phyloP scores from a whole-genome alignment of 1,140 invertebrate genomes.

The Brevipalpus yothersi region DNA sequence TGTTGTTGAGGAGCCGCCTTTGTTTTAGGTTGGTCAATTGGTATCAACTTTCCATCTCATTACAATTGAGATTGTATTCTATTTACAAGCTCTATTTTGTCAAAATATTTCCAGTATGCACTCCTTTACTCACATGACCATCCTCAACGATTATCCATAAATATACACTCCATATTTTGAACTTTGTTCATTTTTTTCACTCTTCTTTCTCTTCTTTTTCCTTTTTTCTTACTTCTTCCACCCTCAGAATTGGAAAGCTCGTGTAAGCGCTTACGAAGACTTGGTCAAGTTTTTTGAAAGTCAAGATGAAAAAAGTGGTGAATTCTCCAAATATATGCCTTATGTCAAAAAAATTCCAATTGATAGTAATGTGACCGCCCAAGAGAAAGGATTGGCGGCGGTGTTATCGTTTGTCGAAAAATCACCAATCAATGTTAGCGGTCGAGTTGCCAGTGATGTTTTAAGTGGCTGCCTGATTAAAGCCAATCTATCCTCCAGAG shows the following conservation, averaged over 20 bases:
- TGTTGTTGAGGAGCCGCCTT: too few species aligned
- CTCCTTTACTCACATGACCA: too few species aligned
- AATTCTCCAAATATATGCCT: slow-evolving; percentile 70
- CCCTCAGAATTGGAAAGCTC: slow-evolving; percentile 60
- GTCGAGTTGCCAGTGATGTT: slow-evolving; percentile 58
- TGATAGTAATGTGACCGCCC: slow-evolving; percentile 79
- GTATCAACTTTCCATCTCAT: too few species aligned
- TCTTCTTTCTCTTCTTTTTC: neutral
- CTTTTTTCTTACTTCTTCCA: slow-evolving; percentile 7
- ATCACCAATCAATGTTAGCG: slow-evolving; percentile 37
- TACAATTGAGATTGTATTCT: too few species aligned
- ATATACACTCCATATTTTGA: neutral
- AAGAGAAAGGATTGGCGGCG: slow-evolving; percentile 85
- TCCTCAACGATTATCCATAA: too few species aligned
- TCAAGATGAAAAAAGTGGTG: slow-evolving; percentile 59
- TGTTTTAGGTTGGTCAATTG: too few species aligned
- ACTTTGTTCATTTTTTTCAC: neutral
- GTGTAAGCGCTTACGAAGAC: slow-evolving; percentile 78
- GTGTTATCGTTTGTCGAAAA: slow-evolving; percentile 70
- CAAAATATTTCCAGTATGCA: too few species aligned
- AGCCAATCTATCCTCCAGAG: slow-evolving; percentile 67
- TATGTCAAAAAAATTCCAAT: slow-evolving; percentile 86
- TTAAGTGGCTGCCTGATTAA: slow-evolving; percentile 68
- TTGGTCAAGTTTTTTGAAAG: slow-evolving; percentile 54
- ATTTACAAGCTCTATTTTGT: too few species aligned